A percentile compares a stretch with the other conserved stretches of the same genome.
phyloP scores from a whole-genome alignment of 2,113 vertebrate species.

The Scophthalmus maximus region DNA sequence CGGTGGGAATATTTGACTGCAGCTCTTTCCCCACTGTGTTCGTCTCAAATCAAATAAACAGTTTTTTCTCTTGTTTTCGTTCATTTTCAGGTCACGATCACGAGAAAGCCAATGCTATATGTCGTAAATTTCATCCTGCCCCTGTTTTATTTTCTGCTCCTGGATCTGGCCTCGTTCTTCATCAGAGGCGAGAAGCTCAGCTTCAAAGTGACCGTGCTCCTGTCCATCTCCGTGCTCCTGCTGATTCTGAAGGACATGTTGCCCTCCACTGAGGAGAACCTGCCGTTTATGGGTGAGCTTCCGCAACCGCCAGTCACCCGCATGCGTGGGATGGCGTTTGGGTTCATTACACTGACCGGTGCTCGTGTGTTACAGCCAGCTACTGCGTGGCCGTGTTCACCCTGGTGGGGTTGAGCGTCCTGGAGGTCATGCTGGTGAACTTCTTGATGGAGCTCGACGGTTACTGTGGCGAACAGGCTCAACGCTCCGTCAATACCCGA shows the following conservation, averaged over 20 bases:
- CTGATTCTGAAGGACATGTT: constrained; percentile 86
- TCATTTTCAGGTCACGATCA: constrained; percentile 73
- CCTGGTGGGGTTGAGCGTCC: constrained; percentile 79
- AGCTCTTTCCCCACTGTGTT: not conserved
- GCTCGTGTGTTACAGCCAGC: constrained; percentile 58
- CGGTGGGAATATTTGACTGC: not conserved
- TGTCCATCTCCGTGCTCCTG: constrained; percentile 85
- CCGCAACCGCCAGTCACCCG: no score
- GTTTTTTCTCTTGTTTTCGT: not conserved
- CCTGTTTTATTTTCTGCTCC: constrained; percentile 72
- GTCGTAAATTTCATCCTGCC: constrained; percentile 84
- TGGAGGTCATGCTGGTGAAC: constrained; percentile 80
- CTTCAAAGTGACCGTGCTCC: constrained; percentile 85
- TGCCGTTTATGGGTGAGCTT: constrained; percentile 83
- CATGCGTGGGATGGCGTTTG: no score
- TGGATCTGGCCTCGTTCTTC: constrained; percentile 83
- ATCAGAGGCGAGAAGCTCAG: constrained; percentile 81
- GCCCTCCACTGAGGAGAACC: constrained; percentile 79
- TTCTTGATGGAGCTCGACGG: constrained; percentile 59
- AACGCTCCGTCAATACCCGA: fast-evolving
- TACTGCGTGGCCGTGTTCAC: constrained; percentile 79
- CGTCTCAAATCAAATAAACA: not conserved
- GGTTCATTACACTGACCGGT: not conserved
- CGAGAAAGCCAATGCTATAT: constrained; percentile 81
- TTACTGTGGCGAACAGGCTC: not conserved